These are phyloP conservation scores for Petrolisthes cinctipes DNA, from an alignment of 2,888 invertebrate genomes.

Conservation along the genomic window DNA sequence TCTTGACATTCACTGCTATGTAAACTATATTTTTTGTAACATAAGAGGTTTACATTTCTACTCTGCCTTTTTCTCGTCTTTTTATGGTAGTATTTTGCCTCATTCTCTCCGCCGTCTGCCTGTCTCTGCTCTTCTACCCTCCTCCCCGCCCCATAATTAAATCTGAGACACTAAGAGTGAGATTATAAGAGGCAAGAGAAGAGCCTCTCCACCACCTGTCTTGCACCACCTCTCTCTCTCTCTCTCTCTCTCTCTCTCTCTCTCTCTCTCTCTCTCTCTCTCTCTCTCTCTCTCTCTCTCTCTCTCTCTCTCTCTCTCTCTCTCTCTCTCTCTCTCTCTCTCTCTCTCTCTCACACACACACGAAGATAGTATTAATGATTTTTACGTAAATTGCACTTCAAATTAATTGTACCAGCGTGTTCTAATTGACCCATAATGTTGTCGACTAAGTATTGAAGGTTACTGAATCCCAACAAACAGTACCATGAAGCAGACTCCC, in stretches of 20 bases:
- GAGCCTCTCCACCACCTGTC: constrained; percentile 6
- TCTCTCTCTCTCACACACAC: neutral
- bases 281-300: constrained; percentile 23
- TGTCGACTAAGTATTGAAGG: too few species aligned
- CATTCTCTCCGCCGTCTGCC: neutral
- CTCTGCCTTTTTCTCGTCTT: too few species aligned
- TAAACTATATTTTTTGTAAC: too few species aligned
- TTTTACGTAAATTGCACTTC: neutral
- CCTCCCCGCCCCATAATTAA: neutral
- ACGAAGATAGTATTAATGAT: neutral
- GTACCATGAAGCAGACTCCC: too few species aligned
- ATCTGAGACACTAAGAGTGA: neutral
- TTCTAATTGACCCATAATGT: too few species aligned
- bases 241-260: constrained; percentile 25
- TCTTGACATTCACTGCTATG: too few species aligned
- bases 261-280: constrained; percentile 26
- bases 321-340: constrained; percentile 25
- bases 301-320: constrained; percentile 14
- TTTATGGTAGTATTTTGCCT: neutral
- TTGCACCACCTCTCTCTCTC: constrained; percentile 10
- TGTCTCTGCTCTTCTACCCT: neutral
- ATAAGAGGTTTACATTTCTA: too few species aligned
- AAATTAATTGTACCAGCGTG: too few species aligned
- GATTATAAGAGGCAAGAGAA: neutral
- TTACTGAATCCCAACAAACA: too few species aligned